Evolutionary conservation across 1,140 invertebrate species (phyloP), one percentile per base, ranked within the genome.

Genomic region (Vanessa atalanta): DNA sequence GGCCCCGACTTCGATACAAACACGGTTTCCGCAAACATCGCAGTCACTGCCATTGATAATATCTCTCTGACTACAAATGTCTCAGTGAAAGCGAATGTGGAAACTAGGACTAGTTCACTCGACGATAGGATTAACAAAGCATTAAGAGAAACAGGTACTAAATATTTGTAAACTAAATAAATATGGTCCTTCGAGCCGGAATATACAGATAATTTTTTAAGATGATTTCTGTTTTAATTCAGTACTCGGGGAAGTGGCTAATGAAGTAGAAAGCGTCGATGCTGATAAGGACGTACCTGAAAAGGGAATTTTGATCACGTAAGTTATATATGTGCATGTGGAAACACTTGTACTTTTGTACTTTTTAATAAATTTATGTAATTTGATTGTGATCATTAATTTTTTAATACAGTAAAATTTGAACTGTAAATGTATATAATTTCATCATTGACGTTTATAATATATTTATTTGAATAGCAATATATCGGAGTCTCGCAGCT

Each of bases 51-150:
- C 20, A 37, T n/a, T 26, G 16, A 70, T 15, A 23, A 5, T n/a
- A 70, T 64, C 20, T 63, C 60, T 50, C 65, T 66, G 31, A 23
- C 31, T 47, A 61, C 60, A 23, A 57, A 13, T 20, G 55, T 47
- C 43, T 12, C 16, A 20, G 53, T 23, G 57, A 71, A 50, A 43
- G 65, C 61, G 47, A 72, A 70, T 47, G 57, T 65, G 15, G 66
- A 65, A 2, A 50, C 51, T 15, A 65, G 53, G 50, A 70, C 48
- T 6, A 84, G 77, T 51, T 77, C 84, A 0, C 76, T 89, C 6
- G 89, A 91, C 31, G 86, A 79, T 0, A 84, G 88, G 68, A 92
- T 92, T 50, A 67, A 83, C 31, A 77, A 76, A n/a, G 88, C 83
- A 7, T 79, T 91, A 14, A 78, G 83, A 43, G 78, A 85, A 12